Base-by-base conservation (phyloP, 2,797 vertebrate species). In the Bradypodion ventrale region DNA sequence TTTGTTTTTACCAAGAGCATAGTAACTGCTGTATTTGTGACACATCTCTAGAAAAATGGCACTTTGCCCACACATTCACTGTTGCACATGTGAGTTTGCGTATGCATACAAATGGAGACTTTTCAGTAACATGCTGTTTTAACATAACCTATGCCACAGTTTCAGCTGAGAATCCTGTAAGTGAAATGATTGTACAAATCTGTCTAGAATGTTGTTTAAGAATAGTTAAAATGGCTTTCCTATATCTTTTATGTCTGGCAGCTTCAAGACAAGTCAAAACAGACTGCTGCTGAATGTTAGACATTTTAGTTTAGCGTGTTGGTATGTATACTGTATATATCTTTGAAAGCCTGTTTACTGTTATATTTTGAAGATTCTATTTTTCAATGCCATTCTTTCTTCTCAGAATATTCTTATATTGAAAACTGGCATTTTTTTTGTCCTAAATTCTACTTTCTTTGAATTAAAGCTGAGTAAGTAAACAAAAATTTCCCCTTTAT, bases 401-500 rank as follows among this genome's bases (percentile, higher is more conserved):
- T 73, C 65, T 7, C 49, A 32, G 27, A 87, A 13, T 73, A 73
- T 72, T 69, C 4, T 56, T 65, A 0, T 2, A 25, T 60, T 37
- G 29, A 80, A 37, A 80, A 29, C 8, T 70, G 32, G 19, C n/a
- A n/a, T n/a, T n/a, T n/a, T n/a, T n/a, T n/a, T n/a, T n/a, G n/a
- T n/a, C n/a, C n/a, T 78, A 65, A 7, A 23, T 27, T 40, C 9
- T 78, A 63, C 40, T 42, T 79, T 75, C 4, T 59, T 66, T 75
- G 29, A 70, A 29, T 84, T 76, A 85, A 75, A 82, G 40, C 42
- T 65, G 27, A 75, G 37, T 40, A 78, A 42, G 25, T 68, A n/a
- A 73, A 73, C 62, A 29, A 80, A 81, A 83, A 87, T 85, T 89
- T 81, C 77, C 68, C 44, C 75, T 90, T 13, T 42, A 19, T 7